Conservation (phyloP, 2,888 invertebrate genomes). For the Sarcophaga rosellei region DNA sequence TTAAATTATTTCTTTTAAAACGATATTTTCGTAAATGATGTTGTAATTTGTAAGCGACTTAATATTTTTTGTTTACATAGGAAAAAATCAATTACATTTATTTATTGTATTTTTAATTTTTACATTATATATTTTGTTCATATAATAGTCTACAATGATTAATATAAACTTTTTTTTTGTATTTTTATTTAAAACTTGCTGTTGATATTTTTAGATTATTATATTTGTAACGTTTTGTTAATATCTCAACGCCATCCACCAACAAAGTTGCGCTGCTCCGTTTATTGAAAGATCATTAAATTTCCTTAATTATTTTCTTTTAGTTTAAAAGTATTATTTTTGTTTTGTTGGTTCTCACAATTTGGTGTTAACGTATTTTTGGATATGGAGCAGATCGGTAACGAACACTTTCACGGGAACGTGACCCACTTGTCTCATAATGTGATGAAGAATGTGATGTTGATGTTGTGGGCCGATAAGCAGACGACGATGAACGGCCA, state of each 20-base stretch:
- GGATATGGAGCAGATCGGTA: slow-evolving; percentile 81
- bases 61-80: slow-evolving; percentile 11
- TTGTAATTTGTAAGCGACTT: slow-evolving; percentile 77
- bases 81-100: slow-evolving; percentile 21
- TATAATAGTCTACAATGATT: slow-evolving; percentile 35
- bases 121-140: slow-evolving; percentile 49
- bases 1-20: too few species aligned
- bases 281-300: slow-evolving; percentile 13
- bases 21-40: neutral
- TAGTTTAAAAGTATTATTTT: slow-evolving; percentile 47
- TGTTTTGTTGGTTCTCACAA: slow-evolving; percentile 58
- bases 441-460: slow-evolving; percentile 80
- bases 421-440: slow-evolving; percentile 80
- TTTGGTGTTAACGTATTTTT: slow-evolving; percentile 78
- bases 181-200: slow-evolving; percentile 39
- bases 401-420: slow-evolving; percentile 80
- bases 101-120: slow-evolving; percentile 27
- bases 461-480: slow-evolving; percentile 80
- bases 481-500: slow-evolving; percentile 80
- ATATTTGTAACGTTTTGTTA: slow-evolving; percentile 7
- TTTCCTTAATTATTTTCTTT: slow-evolving; percentile 41
- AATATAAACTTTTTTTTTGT: slow-evolving; percentile 46
- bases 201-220: slow-evolving; percentile 33
- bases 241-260: slow-evolving; percentile 31
- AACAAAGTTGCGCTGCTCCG: slow-evolving; percentile 36